A percentile compares a stretch with the other conserved stretches of the same genome.
These are phyloP conservation scores for Poecilus cupreus DNA, from an alignment of 2,888 invertebrate species.

Conservation along the genomic window DNA sequence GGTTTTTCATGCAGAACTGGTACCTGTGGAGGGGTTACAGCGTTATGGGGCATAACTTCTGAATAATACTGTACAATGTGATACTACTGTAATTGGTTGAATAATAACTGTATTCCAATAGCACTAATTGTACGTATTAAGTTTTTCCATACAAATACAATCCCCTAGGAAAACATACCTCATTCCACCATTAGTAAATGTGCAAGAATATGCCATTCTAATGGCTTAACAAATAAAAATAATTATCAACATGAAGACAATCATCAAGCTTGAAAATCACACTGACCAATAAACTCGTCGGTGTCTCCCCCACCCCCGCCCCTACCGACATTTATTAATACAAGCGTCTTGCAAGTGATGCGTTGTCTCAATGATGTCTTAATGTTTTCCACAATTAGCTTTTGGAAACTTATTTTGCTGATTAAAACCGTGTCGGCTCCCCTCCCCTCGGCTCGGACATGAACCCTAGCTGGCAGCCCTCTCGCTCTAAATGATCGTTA, in stretches of 20 bases:
- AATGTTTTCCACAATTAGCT: slow-evolving; percentile 57
- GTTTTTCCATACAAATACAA: too few species aligned
- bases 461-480: not conserved
- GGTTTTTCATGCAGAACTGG: too few species aligned
- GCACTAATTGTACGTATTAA: too few species aligned
- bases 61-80: too few species aligned
- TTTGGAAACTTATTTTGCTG: slow-evolving; percentile 55
- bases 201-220: too few species aligned
- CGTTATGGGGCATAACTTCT: too few species aligned
- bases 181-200: too few species aligned
- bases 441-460: not conserved
- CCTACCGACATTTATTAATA: not conserved
- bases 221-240: not conserved
- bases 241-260: not conserved
- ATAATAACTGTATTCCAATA: too few species aligned
- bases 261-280: not conserved
- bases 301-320: not conserved
- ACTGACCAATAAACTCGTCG: too few species aligned
- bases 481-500: slow-evolving; percentile 55
- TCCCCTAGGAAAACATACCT: too few species aligned
- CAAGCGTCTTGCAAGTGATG: not conserved
- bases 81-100: too few species aligned
- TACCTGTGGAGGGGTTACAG: too few species aligned
- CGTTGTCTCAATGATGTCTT: slow-evolving; percentile 36
- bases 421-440: slow-evolving; percentile 50